Conservation (phyloP, 2,888 invertebrate genomes). For the Griposia aprilina region DNA sequence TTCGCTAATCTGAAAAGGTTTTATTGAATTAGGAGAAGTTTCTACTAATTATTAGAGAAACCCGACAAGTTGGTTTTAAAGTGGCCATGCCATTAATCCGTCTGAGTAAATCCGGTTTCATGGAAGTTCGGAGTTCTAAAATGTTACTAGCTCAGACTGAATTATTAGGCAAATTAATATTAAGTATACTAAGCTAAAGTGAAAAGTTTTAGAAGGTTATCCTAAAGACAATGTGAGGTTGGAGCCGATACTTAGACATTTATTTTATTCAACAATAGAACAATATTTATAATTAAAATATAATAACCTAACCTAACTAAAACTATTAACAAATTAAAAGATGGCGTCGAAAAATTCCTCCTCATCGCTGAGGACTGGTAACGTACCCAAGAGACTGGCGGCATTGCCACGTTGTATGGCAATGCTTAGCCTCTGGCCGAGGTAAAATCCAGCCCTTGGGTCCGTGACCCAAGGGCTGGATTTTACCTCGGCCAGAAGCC, state of each 20-base stretch:
- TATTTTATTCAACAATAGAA: too few species aligned
- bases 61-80: not conserved
- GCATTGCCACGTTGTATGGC: too few species aligned
- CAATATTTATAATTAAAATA: too few species aligned
- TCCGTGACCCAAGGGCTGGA: too few species aligned
- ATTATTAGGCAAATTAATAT: not conserved
- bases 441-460: too few species aligned
- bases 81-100: constrained; percentile 1
- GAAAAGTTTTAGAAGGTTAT: not conserved
- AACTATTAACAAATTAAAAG: too few species aligned
- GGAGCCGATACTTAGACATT: not conserved
- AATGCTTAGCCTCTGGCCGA: too few species aligned
- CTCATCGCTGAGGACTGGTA: too few species aligned
- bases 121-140: not conserved
- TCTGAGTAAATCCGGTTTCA: constrained; percentile 10
- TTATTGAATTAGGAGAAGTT: not conserved
- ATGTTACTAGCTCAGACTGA: not conserved
- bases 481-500: too few species aligned
- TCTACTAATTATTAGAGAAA: not conserved
- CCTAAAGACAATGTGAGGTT: not conserved
- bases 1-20: constrained; percentile 27
- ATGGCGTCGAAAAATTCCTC: too few species aligned
- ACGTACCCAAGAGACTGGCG: too few species aligned
- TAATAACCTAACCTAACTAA: too few species aligned
- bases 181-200: not conserved